Conservation (phyloP, 2,113 vertebrate species). For the Pangasianodon gigas region DNA sequence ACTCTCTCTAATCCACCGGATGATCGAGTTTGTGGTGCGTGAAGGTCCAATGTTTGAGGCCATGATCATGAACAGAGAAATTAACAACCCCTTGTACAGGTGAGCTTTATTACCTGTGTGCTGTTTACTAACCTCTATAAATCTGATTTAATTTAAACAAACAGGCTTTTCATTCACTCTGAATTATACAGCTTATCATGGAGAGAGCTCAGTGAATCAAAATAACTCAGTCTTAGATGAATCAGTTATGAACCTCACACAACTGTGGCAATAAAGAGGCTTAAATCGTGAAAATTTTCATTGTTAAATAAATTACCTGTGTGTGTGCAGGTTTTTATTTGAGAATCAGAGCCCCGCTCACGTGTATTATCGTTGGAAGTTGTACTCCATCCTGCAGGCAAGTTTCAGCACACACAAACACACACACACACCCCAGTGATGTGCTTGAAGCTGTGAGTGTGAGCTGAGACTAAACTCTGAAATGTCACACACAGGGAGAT, state of each 20-base stretch:
- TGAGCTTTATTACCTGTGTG: constrained; percentile 53
- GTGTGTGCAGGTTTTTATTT: constrained; percentile 87
- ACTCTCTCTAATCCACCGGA: constrained; percentile 99
- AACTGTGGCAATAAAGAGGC: neutral
- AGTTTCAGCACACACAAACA: constrained; percentile 41
- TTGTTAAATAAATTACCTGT: neutral
- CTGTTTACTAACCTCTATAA: neutral
- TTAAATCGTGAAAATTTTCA: neutral
- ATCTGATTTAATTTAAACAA: neutral
- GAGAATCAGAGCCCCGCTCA: constrained; percentile 99
- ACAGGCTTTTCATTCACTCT: neutral
- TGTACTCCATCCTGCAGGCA: constrained; percentile 97
- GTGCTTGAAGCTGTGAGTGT: neutral
- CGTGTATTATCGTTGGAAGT: constrained; percentile 98
- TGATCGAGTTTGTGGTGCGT: constrained; percentile 99
- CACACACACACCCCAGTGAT: neutral
- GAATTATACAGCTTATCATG: neutral
- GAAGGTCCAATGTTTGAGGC: constrained; percentile 99
- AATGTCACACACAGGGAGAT: constrained; percentile 80
- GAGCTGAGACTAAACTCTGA: neutral
- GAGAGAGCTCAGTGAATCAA: neutral
- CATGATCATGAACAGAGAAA: constrained; percentile 99
- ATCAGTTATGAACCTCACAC: neutral
- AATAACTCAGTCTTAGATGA: neutral
- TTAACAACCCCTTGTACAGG: constrained; percentile 99